Conservation (phyloP, 2,888 invertebrate genomes). For the Phorcus lineatus region DNA sequence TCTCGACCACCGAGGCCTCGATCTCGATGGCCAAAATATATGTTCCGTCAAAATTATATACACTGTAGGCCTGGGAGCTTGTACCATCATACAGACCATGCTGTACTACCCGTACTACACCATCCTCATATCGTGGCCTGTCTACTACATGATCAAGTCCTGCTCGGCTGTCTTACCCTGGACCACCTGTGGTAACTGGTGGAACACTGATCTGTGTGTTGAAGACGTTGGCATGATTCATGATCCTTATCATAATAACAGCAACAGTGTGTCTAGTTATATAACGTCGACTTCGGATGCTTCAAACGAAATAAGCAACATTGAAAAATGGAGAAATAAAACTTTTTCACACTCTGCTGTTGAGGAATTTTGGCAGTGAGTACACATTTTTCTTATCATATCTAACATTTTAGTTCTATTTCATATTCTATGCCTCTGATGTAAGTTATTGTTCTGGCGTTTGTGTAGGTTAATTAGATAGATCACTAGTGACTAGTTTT, state of each 20-base stretch:
- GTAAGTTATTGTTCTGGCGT: no score
- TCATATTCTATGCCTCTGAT: no score
- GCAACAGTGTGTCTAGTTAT: no score
- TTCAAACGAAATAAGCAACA: neutral
- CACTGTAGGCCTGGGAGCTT: neutral
- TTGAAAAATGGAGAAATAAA: neutral
- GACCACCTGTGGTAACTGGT: neutral
- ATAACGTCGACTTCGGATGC: no score
- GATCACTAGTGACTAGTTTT: no score
- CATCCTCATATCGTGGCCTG: neutral
- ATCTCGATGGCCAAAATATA: no score
- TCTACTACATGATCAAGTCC: slow-evolving; percentile 5
- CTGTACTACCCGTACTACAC: neutral
- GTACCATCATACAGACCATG: neutral
- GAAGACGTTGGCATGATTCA: neutral
- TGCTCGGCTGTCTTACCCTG: neutral
- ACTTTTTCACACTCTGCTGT: neutral
- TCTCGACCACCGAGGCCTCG: no score
- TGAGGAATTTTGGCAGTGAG: neutral
- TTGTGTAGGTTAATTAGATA: no score
- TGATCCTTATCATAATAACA: no score
- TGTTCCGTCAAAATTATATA: no score
- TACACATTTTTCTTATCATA: no score
- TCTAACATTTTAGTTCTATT: no score
- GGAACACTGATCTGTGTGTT: neutral